Base-by-base conservation (phyloP, 2,888 invertebrate genomes). In the Phragmatobia fuliginosa region DNA sequence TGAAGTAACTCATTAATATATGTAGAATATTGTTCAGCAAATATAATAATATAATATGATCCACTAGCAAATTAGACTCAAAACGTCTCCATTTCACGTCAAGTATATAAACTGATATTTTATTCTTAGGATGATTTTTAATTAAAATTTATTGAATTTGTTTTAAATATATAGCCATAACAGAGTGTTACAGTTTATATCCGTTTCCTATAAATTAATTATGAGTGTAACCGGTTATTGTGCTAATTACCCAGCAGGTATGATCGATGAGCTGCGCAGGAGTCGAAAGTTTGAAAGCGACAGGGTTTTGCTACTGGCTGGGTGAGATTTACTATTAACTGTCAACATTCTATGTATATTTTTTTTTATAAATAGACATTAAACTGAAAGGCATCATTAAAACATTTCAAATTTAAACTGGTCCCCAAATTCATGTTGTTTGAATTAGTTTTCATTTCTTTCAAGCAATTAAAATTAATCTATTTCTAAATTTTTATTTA, bases 221-320 rank as follows among this genome's bases (percentile, higher is more conserved):
- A 74, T 62, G 45, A n/a, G n/a, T 64, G 58, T 11, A 67, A 71
- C 77, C 70, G 70, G 80, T 78, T 73, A 68, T 49, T 66, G 66
- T 71, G 71, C 78, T 80, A 80, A 80, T 80, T 80, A 80, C 69
- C 73, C 28, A 62, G 61, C 60, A 28, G 18, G 14, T 36, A 38
- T 78, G 80, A 80, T 80, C 70, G 80, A 80, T 80, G 80, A 75
- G 60, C 8, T 33, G 32, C 71, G 64, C 71, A 68, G 65, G 67
- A 45, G 45, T 74, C 67, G 77, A 75, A 79, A 78, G 80, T 79
- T 77, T 70, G 70, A 68, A 67, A 72, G 58, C 66, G 66, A 68
- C 68, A 71, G 41, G 45, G 62, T 41, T 62, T 61, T 33, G 62
- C 65, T 67, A 71, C 71, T n/a, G 58, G 28, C 61, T 25, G 32